Evolutionary conservation across 1,140 invertebrate species (phyloP).

Genomic region (Latrodectus geometricus): DNA sequence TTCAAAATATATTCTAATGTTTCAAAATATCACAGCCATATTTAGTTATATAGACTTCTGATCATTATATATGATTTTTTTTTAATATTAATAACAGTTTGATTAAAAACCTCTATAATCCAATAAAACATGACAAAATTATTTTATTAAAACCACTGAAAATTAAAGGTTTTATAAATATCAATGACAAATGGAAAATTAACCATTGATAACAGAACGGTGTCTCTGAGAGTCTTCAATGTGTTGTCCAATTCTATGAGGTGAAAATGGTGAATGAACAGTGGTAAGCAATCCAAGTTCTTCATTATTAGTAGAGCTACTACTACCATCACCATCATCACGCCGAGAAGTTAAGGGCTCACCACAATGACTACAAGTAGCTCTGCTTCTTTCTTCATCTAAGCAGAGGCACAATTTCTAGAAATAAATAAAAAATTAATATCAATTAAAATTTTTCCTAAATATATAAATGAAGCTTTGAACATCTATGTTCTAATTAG

Average conservation of each 20-base stretch:
- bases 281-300: slow-evolving; percentile 72
- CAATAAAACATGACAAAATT: too few species aligned
- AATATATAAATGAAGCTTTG: not conserved
- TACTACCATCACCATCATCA: slow-evolving; percentile 91
- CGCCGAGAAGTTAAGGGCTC: slow-evolving; percentile 73
- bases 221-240: slow-evolving; percentile 74
- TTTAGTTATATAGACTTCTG: too few species aligned
- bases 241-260: slow-evolving; percentile 22
- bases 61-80: too few species aligned
- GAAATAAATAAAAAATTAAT: not conserved
- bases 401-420: slow-evolving; percentile 91
- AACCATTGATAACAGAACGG: slow-evolving; percentile 72
- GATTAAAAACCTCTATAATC: too few species aligned
- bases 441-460: not conserved
- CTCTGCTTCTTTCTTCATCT: slow-evolving; percentile 85
- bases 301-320: slow-evolving; percentile 88
- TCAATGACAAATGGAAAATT: not conserved
- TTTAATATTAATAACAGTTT: too few species aligned
- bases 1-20: too few species aligned
- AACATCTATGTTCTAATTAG: too few species aligned
- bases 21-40: too few species aligned
- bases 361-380: slow-evolving; percentile 66
- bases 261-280: slow-evolving; percentile 64
- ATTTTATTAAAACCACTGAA: too few species aligned
- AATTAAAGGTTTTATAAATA: too few species aligned